Percentiles rank a stretch among this genome's conserved stretches.
Conservation (phyloP, 2,888 invertebrate genomes). For the Nematopogon swammerdamellus region DNA sequence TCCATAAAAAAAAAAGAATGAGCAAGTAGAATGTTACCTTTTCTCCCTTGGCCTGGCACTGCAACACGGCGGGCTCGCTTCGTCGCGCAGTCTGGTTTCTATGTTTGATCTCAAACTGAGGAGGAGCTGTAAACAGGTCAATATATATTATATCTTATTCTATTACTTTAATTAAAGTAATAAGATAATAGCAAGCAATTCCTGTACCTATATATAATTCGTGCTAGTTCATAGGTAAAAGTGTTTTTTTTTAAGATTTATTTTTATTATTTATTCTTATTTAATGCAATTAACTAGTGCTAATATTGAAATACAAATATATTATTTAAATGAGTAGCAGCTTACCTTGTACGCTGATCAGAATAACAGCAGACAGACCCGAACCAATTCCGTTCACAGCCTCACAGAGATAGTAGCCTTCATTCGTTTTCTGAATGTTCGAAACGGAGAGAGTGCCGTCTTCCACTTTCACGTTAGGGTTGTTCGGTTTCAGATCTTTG, state of each 20-base stretch:
- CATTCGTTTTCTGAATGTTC: conserved; percentile 90
- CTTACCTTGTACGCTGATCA: conserved; percentile 89
- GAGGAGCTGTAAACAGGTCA: conserved; percentile 66
- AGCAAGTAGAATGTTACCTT: too few species aligned
- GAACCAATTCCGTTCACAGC: conserved; percentile 95
- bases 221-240: too few species aligned
- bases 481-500: conserved; percentile 86
- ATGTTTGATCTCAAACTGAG: conserved; percentile 89
- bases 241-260: too few species aligned
- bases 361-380: conserved; percentile 89
- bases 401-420: conserved; percentile 94
- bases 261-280: too few species aligned
- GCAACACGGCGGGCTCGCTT: conserved; percentile 86
- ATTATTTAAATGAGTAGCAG: too few species aligned
- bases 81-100: conserved; percentile 88
- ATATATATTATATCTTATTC: too few species aligned
- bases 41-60: conserved; percentile 91
- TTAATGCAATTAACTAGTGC: neutral
- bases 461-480: conserved; percentile 88
- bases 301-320: neutral
- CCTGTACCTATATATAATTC: too few species aligned
- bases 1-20: too few species aligned
- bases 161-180: too few species aligned
- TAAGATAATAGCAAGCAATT: too few species aligned
- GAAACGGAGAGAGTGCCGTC: conserved; percentile 90